These are phyloP conservation scores for Catostomus latipinnis DNA, from an alignment of 2,797 vertebrate species.

Conservation along the genomic window DNA sequence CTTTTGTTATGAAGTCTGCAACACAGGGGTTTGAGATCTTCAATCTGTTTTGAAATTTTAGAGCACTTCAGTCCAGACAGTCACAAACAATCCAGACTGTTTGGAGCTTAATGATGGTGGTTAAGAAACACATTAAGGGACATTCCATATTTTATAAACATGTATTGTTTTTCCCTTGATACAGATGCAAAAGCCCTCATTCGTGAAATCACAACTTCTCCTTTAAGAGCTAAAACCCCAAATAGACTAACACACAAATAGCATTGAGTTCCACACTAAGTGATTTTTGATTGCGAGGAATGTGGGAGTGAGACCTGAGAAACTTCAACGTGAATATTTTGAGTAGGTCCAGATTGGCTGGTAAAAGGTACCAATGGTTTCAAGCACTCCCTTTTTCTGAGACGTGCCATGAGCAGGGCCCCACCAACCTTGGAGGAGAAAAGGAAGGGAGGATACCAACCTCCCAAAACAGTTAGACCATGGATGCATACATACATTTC, in stretches of 20 bases:
- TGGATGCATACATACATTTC: background rate
- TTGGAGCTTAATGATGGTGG: background rate
- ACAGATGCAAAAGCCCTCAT: background rate
- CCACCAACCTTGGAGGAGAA: background rate
- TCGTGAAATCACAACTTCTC: background rate
- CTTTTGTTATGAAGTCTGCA: background rate
- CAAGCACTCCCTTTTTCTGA: conserved; percentile 36
- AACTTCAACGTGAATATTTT: conserved; percentile 22
- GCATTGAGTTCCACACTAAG: conserved; percentile 8
- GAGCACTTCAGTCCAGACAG: background rate
- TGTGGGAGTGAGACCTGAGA: conserved; percentile 41
- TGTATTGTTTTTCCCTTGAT: background rate
- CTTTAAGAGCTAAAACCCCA: background rate
- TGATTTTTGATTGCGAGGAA: conserved; percentile 39
- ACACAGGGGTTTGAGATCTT: background rate
- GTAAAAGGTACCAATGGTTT: background rate
- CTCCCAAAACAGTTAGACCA: background rate
- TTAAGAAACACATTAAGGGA: background rate
- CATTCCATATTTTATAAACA: background rate
- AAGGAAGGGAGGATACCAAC: conserved; percentile 26
- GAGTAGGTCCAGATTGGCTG: background rate
- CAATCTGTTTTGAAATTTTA: background rate
- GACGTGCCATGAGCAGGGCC: conserved; percentile 10
- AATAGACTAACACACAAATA: background rate
- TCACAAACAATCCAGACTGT: background rate